Evolutionary conservation across 2,797 vertebrate species (phyloP), one percentile per base, ranked within the genome.

Genomic region (Poeciliopsis paucimaculata): DNA sequence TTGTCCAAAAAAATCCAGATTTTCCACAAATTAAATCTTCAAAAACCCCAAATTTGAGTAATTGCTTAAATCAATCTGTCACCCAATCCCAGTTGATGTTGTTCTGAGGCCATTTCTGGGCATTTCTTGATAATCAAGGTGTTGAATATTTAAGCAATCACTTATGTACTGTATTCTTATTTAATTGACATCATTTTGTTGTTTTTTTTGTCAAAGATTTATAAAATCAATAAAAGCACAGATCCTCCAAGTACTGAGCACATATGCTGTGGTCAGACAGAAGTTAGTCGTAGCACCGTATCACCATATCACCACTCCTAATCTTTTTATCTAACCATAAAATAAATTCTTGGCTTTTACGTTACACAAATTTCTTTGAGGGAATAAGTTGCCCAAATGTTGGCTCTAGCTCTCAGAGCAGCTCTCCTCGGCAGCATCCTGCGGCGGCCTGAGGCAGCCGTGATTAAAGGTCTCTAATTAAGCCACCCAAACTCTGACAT

Each of bases 381-480:
- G 76, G 77, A 77, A 70, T 72, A 75, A 5, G 72, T 55, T 60
- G 62, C 66, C 73, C 45, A 79, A 70, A 80, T 18, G 34, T 73
- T 70, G 76, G 73, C 76, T 34, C 41, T 45, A 75, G 41, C 73
- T 76, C 73, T 57, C 34, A 1, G 45, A 81, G 57, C 77, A 57
- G 73, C 84, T 82, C 81, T 84, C 72, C 68, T 39, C 76, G 0
- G 76, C 85, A n/a, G 41, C 86, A 76, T 85, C 93, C 85, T 81
- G 87, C 79, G 86, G 77, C 83, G 78, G 87, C 81, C 80, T 81
- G 87, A 82, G 86, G 77, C 83, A 80, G 88, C 84, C 82, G 3
- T 92, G 93, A 95, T 93, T 91, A 93, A 93, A 91, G 64, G 79
- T 72, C 80, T 92, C 91, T 93, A 93, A 94, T 95, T 94, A 94